phyloP scores from a whole-genome alignment of 2,113 vertebrate species.

The Nematolebias whitei region DNA sequence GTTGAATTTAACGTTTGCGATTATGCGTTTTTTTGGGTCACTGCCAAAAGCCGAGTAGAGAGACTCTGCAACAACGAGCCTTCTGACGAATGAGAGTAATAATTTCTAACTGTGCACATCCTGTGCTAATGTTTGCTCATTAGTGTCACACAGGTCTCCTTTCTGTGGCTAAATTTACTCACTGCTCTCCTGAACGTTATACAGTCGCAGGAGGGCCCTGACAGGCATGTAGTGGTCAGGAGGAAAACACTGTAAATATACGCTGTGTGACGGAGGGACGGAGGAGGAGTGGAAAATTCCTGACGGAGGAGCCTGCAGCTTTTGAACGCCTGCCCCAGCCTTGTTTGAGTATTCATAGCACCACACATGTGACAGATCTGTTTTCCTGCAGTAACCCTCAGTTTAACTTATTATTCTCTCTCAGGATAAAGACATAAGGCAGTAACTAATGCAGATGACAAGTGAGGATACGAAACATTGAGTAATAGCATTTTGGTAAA shows the following conservation, averaged over 20 bases:
- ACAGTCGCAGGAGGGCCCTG: slow-evolving; percentile 23
- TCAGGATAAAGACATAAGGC: background rate
- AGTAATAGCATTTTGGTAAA: slow-evolving; percentile 12
- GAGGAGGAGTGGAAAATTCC: slow-evolving; percentile 54
- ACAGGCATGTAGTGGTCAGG: slow-evolving; percentile 22
- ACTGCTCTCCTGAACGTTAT: slow-evolving; percentile 20
- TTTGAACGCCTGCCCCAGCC: slow-evolving; percentile 17
- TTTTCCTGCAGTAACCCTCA: background rate
- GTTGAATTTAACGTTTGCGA: slow-evolving; percentile 9
- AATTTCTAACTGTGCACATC: slow-evolving; percentile 19
- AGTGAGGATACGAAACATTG: background rate
- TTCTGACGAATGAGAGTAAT: slow-evolving; percentile 25
- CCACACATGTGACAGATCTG: slow-evolving; percentile 18
- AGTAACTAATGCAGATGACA: background rate
- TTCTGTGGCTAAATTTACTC: slow-evolving; percentile 24
- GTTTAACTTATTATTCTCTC: background rate
- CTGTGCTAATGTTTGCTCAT: slow-evolving; percentile 27
- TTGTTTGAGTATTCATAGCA: slow-evolving; percentile 55
- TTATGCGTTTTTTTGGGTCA: background rate
- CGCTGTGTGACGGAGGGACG: slow-evolving; percentile 32
- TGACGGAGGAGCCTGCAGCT: slow-evolving; percentile 34
- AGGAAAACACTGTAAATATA: slow-evolving; percentile 39
- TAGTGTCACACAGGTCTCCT: slow-evolving; percentile 7
- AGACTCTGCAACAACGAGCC: background rate
- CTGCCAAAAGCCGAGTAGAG: background rate